Conservation (phyloP, 2,797 vertebrate species). For the Xenopus petersii region DNA sequence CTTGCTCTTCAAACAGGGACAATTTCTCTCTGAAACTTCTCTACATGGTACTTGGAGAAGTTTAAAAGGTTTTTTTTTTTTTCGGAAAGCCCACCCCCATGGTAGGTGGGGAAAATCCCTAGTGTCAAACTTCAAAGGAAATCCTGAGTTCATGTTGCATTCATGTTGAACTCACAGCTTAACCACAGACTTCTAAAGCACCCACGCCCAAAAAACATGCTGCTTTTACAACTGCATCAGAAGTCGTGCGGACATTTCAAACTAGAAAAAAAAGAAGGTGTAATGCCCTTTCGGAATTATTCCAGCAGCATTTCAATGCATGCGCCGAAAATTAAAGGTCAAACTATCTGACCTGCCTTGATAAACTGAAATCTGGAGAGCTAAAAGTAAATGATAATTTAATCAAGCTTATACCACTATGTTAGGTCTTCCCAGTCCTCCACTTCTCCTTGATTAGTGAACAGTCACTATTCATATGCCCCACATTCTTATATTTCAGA, state of each 20-base stretch:
- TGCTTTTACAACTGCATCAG: slow-evolving; percentile 22
- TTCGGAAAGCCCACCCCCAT: slow-evolving; percentile 34
- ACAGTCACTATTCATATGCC: no score
- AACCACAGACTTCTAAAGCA: slow-evolving; percentile 53
- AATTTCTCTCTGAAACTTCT: slow-evolving; percentile 41
- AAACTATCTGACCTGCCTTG: no score
- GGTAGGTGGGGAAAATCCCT: slow-evolving; percentile 65
- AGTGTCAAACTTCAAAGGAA: slow-evolving; percentile 68
- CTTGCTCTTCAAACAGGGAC: slow-evolving; percentile 22
- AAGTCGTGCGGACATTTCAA: slow-evolving; percentile 26
- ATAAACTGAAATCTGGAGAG: no score
- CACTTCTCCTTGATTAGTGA: no score
- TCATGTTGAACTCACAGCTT: slow-evolving; percentile 56
- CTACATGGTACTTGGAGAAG: slow-evolving; percentile 45
- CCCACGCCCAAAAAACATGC: slow-evolving; percentile 53
- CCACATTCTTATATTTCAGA: no score
- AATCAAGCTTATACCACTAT: no score
- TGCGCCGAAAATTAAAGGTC: no score
- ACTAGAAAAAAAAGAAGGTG: slow-evolving; percentile 29
- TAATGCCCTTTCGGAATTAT: background rate
- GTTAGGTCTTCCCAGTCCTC: no score
- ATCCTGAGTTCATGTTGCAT: slow-evolving; percentile 61
- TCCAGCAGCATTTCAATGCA: no score
- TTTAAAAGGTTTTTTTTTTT: slow-evolving; percentile 51
- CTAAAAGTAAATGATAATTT: no score